Conservation (phyloP, 92 coral and sea anemone genomes). For the Virgularia gustaviana region DNA sequence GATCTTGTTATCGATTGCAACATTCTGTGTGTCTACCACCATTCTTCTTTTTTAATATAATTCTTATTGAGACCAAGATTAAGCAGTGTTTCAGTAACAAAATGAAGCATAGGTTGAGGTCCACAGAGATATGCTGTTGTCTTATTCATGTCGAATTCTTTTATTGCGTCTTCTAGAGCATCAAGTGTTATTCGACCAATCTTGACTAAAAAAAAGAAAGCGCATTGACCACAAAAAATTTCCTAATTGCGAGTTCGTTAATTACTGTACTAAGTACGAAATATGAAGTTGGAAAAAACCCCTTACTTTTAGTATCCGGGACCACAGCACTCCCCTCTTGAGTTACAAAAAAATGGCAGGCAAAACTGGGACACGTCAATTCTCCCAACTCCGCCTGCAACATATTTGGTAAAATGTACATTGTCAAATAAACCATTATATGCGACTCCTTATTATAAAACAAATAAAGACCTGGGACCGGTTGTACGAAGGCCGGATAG, state of each 20-base stretch:
- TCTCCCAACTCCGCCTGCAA: no score
- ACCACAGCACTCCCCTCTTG: background rate
- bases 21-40: slow-evolving; percentile 66
- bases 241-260: no score
- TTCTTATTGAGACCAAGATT: slow-evolving; percentile 50
- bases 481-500: no score
- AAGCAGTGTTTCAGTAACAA: slow-evolving; percentile 44
- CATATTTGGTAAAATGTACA: no score
- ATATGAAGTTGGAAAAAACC: no score
- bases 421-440: no score
- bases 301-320: background rate
- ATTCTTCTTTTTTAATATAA: slow-evolving; percentile 68
- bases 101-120: slow-evolving; percentile 79
- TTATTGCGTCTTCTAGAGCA: slow-evolving; percentile 25
- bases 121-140: slow-evolving; percentile 64
- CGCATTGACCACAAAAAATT: no score
- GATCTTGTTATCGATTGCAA: slow-evolving; percentile 25
- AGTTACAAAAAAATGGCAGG: slow-evolving; percentile 60
- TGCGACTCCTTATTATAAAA: no score
- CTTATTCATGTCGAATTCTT: slow-evolving; percentile 23
- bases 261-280: no score
- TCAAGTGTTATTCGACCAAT: slow-evolving; percentile 52
- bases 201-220: no score
- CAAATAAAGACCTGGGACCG: no score
- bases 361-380: slow-evolving; percentile 44